These are phyloP conservation scores for Sebastes wilsoni DNA, from an alignment of 2,797 vertebrate species.

Conservation along the genomic window DNA sequence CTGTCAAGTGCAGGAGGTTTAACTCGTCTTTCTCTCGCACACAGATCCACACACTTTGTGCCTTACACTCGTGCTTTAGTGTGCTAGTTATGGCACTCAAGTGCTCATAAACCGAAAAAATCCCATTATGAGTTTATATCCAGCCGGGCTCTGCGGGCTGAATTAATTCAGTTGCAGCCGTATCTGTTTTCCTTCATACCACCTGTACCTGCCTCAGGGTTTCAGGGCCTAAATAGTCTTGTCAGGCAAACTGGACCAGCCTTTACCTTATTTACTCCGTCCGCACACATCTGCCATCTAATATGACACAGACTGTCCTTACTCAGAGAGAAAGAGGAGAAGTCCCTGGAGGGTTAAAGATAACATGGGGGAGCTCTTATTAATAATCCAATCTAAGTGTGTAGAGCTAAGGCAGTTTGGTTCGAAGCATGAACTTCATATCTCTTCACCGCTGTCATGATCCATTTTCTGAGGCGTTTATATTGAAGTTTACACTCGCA, in stretches of 20 bases:
- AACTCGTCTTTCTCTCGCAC: neutral
- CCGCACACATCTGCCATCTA: constrained; percentile 22
- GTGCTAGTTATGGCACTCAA: constrained; percentile 29
- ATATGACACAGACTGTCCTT: constrained; percentile 15
- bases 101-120: constrained; percentile 38
- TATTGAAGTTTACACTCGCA: constrained; percentile 13
- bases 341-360: constrained; percentile 24
- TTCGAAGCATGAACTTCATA: constrained; percentile 18
- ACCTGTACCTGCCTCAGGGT: constrained; percentile 39
- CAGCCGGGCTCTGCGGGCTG: constrained; percentile 13
- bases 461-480: constrained; percentile 14
- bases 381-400: constrained; percentile 36
- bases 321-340: constrained; percentile 23
- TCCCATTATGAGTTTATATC: constrained; percentile 38
- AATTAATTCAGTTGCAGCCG: constrained; percentile 41
- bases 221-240: constrained; percentile 24
- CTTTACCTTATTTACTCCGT: constrained; percentile 45
- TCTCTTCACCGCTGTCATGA: constrained; percentile 1
- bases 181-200: constrained; percentile 39
- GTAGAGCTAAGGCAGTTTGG: constrained; percentile 18
- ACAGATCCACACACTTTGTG: neutral
- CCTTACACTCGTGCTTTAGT: constrained; percentile 6
- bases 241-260: constrained; percentile 20
- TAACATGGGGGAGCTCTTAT: constrained; percentile 19
- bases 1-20: constrained; percentile 38